Percentiles rank a stretch among this genome's conserved stretches.
These are phyloP conservation scores for Montipora capricornis DNA, from an alignment of 64 coral and sea anemone species.

Conservation along the genomic window DNA sequence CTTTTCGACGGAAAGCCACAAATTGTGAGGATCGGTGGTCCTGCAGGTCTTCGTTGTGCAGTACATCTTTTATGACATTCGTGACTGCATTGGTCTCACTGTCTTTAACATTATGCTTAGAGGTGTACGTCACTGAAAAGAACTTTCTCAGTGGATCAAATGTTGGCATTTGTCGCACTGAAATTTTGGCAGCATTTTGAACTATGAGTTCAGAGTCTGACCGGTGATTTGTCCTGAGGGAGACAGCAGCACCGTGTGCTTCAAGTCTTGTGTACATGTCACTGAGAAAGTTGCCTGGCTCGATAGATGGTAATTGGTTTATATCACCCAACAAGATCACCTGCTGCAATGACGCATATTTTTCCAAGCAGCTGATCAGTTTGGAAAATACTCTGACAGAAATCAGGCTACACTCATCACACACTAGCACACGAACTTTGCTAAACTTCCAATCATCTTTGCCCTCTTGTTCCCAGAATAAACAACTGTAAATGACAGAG, in stretches of 20 bases:
- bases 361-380: conserved; percentile 20
- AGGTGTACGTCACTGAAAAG: conserved; percentile 4
- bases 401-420: conserved; percentile 80
- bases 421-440: conserved; percentile 44
- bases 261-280: conserved; percentile 45
- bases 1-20: conserved; percentile 51
- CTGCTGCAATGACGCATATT: conserved; percentile 37
- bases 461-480: neutral
- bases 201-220: conserved; percentile 67
- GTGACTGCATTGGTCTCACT: too few species aligned
- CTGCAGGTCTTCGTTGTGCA: neutral
- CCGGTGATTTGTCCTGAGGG: conserved; percentile 54
- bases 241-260: neutral
- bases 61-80: neutral
- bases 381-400: conserved; percentile 56
- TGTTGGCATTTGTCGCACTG: neutral
- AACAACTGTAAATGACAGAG: conserved; percentile 65
- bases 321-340: conserved; percentile 61
- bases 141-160: neutral
- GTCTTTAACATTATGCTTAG: neutral
- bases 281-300: conserved; percentile 67
- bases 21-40: conserved; percentile 28
- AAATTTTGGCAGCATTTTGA: conserved; percentile 67
- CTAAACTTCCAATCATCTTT: conserved; percentile 39
- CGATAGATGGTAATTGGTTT: conserved; percentile 72